Percentiles rank a stretch among this genome's conserved stretches.
These are phyloP conservation scores for Prionailurus viverrinus DNA, from an alignment of 2,113 vertebrate species.

Conservation along the genomic window DNA sequence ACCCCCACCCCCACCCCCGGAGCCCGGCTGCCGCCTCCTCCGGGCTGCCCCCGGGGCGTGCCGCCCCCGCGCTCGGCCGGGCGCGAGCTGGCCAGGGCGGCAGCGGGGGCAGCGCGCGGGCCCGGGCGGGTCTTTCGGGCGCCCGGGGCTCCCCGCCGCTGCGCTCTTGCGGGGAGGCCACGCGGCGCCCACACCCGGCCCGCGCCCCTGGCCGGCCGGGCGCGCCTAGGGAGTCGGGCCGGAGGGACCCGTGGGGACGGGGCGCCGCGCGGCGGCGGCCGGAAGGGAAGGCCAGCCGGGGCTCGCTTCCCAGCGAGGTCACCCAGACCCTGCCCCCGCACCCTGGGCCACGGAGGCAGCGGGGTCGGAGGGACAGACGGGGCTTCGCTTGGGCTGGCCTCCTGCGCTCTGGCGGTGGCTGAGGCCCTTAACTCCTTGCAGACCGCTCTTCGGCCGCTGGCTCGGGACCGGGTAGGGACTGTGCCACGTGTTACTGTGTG, in stretches of 20 bases:
- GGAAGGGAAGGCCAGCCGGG: conserved; percentile 55
- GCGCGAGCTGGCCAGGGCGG: background rate
- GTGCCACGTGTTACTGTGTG: conserved; percentile 72
- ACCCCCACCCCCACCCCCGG: background rate
- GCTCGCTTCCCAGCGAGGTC: background rate
- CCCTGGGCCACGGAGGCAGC: background rate
- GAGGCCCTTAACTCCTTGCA: background rate
- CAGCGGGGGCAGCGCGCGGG: background rate
- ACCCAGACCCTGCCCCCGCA: background rate
- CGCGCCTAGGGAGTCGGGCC: background rate
- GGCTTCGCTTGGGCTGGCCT: no score
- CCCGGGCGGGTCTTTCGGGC: background rate
- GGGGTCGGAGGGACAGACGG: background rate
- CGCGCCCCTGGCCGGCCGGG: background rate
- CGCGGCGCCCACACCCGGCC: conserved; percentile 12
- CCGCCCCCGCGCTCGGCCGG: background rate
- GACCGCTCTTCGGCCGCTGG: accelerated
- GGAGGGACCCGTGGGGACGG: conserved; percentile 51
- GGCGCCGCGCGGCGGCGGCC: conserved; percentile 71
- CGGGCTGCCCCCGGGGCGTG: background rate
- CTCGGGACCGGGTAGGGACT: background rate
- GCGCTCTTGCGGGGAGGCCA: background rate
- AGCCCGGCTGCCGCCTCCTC: background rate
- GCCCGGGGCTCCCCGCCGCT: background rate
- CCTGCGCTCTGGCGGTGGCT: background rate